Conservation (phyloP, 2,113 vertebrate genomes). For the Atrichornis clamosus region DNA sequence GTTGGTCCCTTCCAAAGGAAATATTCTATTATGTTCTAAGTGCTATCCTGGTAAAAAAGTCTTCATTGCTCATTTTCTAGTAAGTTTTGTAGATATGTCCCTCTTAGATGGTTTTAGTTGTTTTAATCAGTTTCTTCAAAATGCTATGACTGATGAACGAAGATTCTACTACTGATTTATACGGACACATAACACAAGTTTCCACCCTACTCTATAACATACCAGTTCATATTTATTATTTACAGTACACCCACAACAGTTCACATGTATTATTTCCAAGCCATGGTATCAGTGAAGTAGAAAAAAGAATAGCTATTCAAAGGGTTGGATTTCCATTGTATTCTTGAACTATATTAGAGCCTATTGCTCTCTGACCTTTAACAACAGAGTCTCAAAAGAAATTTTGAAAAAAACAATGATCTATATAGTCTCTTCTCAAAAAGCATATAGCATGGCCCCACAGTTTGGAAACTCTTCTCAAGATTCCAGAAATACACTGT, state of each 20-base stretch:
- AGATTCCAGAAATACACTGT: neutral
- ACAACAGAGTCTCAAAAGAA: neutral
- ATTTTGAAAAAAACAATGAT: neutral
- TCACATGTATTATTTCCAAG: neutral
- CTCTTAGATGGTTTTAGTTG: neutral
- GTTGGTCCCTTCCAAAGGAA: neutral
- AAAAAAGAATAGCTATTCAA: neutral
- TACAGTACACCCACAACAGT: no score
- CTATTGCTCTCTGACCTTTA: neutral
- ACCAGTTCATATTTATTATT: neutral
- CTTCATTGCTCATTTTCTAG: neutral
- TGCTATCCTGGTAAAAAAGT: neutral
- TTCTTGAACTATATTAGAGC: neutral
- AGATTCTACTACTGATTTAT: neutral
- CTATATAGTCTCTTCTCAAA: neutral
- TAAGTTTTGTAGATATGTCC: neutral
- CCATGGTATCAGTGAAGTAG: neutral
- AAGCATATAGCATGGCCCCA: neutral
- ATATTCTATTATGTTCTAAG: neutral
- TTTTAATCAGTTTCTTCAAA: neutral
- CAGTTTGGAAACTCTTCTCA: neutral
- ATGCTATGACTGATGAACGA: neutral
- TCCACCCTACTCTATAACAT: neutral
- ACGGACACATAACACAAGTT: neutral
- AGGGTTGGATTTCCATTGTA: neutral